Evolutionary conservation across 2,888 invertebrate genomes (phyloP), one percentile per base, ranked within the genome.

Genomic region (Mesopsocus fuscifrons): DNA sequence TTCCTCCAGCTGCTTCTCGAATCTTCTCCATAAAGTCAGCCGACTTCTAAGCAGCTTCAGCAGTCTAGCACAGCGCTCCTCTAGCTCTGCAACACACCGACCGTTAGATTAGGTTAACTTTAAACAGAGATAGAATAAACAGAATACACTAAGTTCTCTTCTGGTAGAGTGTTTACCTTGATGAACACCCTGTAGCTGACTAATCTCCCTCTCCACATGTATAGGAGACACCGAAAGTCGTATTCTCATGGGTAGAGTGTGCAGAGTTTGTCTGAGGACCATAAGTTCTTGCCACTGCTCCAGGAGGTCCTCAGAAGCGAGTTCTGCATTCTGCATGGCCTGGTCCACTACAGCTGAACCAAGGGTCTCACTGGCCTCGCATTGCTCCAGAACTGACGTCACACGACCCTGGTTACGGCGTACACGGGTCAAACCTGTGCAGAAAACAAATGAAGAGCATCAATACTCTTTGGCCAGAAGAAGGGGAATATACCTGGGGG

Each of bases 201-300:
- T 77, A 34, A 85, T 79, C 48, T 82, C 81, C 35, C 74, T 67
- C 56, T 85, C 84, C 20, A 84, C 64, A 48, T 71, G 44, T 1
- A 76, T 71, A 1, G 83, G 82, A 1, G 83, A 82, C 1, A 85
- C 77, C 1, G 80, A 75, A 34, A 83, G 73, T 38, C 78, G 69
- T 45, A 82, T 63, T 32, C 79, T 70, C 54, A 73, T 78, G 0
- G 84, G 84, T 42, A 85, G 59, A 0, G 81, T 80, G 51, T 85
- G 84, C 21, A 84, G 61, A 43, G 80, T 65, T 56, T 84, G 83
- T 20, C 84, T 64, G 18, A 82, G 59, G 1, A 70, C 68, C 68
- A 83, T 73, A 22, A 84, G 71, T 49, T 83, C 82, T 51, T 79
- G 74, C 84, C 84, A 85, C 45, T 81, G 71, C 1, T 67, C 59